These are phyloP conservation scores for Prionailurus bengalensis DNA, from an alignment of 2,113 vertebrate species.

Conservation along the genomic window DNA sequence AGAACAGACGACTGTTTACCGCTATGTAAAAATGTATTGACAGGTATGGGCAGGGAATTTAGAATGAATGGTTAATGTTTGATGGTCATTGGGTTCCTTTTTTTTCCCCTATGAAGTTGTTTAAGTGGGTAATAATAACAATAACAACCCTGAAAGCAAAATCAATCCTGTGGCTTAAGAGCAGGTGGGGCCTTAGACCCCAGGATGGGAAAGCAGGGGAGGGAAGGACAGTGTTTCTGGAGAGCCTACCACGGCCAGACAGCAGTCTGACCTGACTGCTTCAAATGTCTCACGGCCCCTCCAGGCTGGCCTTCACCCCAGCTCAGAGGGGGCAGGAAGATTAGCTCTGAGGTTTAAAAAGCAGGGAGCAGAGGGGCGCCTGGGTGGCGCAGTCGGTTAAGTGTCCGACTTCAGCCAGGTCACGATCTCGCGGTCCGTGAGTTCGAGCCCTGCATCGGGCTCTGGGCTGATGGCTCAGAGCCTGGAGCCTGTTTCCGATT, in stretches of 20 bases:
- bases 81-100: constrained; percentile 12
- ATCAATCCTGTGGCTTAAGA: constrained; percentile 40
- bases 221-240: not conserved
- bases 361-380: constrained; percentile 39
- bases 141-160: constrained; percentile 68
- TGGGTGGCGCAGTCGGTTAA: no score
- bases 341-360: constrained; percentile 73
- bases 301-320: not conserved
- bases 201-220: not conserved
- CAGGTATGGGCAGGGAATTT: constrained; percentile 58
- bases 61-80: constrained; percentile 5
- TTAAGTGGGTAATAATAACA: constrained; percentile 79
- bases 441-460: no score
- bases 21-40: constrained; percentile 74
- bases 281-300: constrained; percentile 75
- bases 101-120: constrained; percentile 60
- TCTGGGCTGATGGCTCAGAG: no score
- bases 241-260: no score
- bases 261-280: constrained; percentile 22
- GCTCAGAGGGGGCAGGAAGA: constrained; percentile 70
- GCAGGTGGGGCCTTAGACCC: not conserved
- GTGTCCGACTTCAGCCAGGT: no score
- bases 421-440: no score
- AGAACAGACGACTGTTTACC: constrained; percentile 54
- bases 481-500: no score